Evolutionary conservation across 2,888 invertebrate genomes (phyloP), one percentile per base, ranked within the genome.

Genomic region (Ecliptopera silaceata): DNA sequence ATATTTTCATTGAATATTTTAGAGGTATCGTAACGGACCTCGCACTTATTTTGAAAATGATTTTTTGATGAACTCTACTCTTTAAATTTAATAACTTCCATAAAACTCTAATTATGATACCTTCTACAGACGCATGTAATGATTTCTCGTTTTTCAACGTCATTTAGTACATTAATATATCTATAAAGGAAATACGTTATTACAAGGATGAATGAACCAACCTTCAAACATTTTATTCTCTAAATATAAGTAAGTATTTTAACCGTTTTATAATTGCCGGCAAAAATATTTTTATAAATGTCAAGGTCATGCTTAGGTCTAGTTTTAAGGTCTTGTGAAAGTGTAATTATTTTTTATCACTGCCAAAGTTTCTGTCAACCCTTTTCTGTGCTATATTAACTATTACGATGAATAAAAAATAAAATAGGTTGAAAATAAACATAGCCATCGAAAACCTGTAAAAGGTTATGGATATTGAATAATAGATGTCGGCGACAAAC

Each of bases 381-480:
- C 20, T 20, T 20, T 20, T 4, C 20, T 20, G 10, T 26, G 8
- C 0, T n/a, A n/a, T n/a, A n/a, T n/a, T n/a, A n/a, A n/a, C n/a
- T n/a, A n/a, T n/a, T n/a, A n/a, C n/a, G n/a, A n/a, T n/a, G n/a
- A n/a, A n/a, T n/a, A n/a, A n/a, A n/a, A n/a, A n/a, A n/a, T n/a
- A n/a, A n/a, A 26, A 31, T 8, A 11, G 5, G 29, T 31, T 53
- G 52, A 57, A 53, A 47, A 66, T 72, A 55, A 65, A 66, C 70
- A 69, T 51, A 47, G 15, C 62, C 61, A 66, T 73, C 65, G 58
- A 67, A 70, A 72, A 70, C 69, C 63, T 12, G 52, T 46, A 56
- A 29, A 11, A 48, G 39, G 26, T 12, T 38, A 49, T 50, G 41
- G 31, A 45, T 61, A 60, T 65, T 64, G 57, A 66, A 59, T 59